Base-by-base conservation (phyloP, 2,113 vertebrate genomes). In the Progne subis region DNA sequence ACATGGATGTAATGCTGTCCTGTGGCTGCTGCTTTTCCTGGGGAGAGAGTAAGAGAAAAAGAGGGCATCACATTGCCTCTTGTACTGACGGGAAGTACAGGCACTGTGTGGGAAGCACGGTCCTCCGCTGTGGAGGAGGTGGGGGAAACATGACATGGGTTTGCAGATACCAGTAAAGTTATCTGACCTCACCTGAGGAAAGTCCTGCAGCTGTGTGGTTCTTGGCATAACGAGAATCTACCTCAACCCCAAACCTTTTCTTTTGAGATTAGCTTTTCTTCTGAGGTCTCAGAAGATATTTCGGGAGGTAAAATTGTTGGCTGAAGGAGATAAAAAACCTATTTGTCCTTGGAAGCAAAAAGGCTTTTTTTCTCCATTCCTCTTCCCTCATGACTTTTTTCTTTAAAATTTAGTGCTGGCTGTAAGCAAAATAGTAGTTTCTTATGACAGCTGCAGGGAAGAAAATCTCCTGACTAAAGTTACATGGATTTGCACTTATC, bases 1-100 rank as follows among this genome's bases (percentile, higher is more conserved):
- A 68, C 8, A 4, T 0, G 6, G 11, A 20, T 49, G 26, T 7
- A 17, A 9, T 0, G 1, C 34, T 76, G 25, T 71, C 24, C 43
- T 39, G 13, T 4, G 29, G 16, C 52, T 75, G 47, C 37, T 53
- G 25, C n/a, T 65, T 52, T 65, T 52, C 50, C 50, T 67, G n/a
- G 11, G 16, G 18, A 56, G 32, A 12, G 8, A 50, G 8, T 32
- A 21, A 39, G 41, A 47, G 41, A 70, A 44, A 49, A 70, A 31
- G 31, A 53, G 29, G 31, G 12, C 18, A 31, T 8, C 20, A 5
- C 3, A 3, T 50, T 49, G 14, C 16, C 18, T 55, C 61, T 52
- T n/a, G 29, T 31, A 14, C 9, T 17, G 29, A 14, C 59, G 39
- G 49, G 12, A 90, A 88, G 34, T 8, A 4, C 14, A 49, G 28